phyloP scores from a whole-genome alignment of 2,797 vertebrate genomes.

The Molossus molossus region DNA sequence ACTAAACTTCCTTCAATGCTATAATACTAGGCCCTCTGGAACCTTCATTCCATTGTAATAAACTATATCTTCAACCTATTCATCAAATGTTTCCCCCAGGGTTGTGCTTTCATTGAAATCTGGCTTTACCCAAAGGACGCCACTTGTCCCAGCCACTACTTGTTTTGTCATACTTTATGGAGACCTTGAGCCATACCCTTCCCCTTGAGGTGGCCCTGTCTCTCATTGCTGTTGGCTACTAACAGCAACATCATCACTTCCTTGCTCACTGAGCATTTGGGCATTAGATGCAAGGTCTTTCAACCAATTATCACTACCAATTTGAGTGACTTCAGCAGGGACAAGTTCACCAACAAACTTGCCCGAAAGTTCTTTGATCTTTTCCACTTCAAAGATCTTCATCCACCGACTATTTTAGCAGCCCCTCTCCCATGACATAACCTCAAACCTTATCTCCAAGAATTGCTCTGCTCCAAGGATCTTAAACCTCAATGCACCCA shows the following conservation, averaged over 20 bases:
- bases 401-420: not conserved
- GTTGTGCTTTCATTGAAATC: conserved; percentile 10
- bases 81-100: not conserved
- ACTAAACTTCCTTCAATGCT: conserved; percentile 47
- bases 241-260: not conserved
- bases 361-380: not conserved
- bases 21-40: not conserved
- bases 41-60: not conserved
- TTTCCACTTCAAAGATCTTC: not conserved
- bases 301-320: not conserved
- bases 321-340: not conserved
- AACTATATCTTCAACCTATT: not conserved
- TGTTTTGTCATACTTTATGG: not conserved
- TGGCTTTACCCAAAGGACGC: not conserved
- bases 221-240: not conserved
- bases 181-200: not conserved
- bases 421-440: not conserved
- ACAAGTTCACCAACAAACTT: not conserved
- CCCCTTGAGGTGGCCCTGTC: not conserved
- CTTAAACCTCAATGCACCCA: not conserved
- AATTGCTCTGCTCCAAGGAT: not conserved
- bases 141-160: not conserved
- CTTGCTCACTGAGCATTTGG: conserved; percentile 30
- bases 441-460: not conserved
- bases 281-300: not conserved